Evolutionary conservation across 2,113 vertebrate genomes (phyloP), one percentile per base, ranked within the genome.

Genomic region (Xiphophorus hellerii): DNA sequence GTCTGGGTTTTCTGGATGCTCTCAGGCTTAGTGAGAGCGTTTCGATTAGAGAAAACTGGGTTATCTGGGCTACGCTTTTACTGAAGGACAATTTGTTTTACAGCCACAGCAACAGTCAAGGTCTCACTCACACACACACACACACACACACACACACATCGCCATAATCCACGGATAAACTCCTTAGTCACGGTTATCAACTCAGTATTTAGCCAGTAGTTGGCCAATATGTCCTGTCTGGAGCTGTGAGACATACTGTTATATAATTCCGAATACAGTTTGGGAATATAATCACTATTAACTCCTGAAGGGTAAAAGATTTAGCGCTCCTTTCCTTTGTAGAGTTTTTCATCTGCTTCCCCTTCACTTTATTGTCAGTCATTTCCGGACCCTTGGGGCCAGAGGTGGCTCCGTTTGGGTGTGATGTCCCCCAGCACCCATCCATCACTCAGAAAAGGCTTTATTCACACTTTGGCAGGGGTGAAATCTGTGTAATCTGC

Each of bases 401-500:
- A 87, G 66, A 93, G 87, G 87, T 90, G 78, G 69, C 79, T 85
- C 17, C 11, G 74, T 84, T 86, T 90, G 89, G 90, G 87, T 86
- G 65, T 84, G 79, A 80, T 82, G 75, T 88, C 77, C 87, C 87
- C 89, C 87, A 60, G 66, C 74, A 74, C 82, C 88, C 84, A 94
- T 94, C 92, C 92, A 93, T 94, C 93, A 94, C 85, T 86, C 82
- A 88, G 76, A 88, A 87, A 82, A 66, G 81, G 84, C 88, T 89
- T 90, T 86, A 93, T 93, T 90, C 89, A 93, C 73, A 68, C 39
- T 81, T 72, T 93, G 92, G 92, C 94, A 94, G 81, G 94, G 93
- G 93, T 93, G 90, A 94, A 95, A 95, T 94, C 86, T 84, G 81
- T 87, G 92, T 94, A 92, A 94, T 94, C 94, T 93, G 90, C 84